These are phyloP conservation scores for Melanaphis sacchari DNA, from an alignment of 1,140 invertebrate genomes.

Conservation along the genomic window DNA sequence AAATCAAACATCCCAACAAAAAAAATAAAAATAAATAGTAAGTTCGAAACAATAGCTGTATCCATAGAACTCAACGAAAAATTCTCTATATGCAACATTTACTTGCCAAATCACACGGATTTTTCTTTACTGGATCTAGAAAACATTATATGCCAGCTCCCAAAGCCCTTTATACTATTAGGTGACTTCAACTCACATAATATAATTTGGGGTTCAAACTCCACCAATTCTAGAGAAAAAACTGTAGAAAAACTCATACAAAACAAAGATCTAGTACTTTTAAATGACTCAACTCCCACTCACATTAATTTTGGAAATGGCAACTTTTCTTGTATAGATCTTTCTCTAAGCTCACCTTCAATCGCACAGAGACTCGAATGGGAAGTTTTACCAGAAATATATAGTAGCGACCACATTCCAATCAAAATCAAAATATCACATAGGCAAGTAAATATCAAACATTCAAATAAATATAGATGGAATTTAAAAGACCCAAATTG, in stretches of 20 bases:
- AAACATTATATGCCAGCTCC: slow-evolving; percentile 29
- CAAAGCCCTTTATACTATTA: not conserved
- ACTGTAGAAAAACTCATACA: not conserved
- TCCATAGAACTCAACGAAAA: not conserved
- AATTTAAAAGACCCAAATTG: not conserved
- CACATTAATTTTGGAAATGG: not conserved
- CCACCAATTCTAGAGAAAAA: not conserved
- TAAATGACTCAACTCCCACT: not conserved
- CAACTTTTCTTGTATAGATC: not conserved
- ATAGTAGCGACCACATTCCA: slow-evolving; percentile 29
- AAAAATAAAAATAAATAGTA: not conserved
- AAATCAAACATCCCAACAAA: not conserved
- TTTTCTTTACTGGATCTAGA: slow-evolving; percentile 35
- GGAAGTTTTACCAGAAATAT: not conserved
- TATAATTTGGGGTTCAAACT: not conserved
- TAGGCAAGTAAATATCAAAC: not conserved
- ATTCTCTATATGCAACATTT: slow-evolving; percentile 59
- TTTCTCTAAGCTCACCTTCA: not conserved
- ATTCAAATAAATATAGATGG: not conserved
- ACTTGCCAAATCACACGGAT: slow-evolving; percentile 40
- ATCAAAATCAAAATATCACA: not conserved
- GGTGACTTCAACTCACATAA: slow-evolving; percentile 12
- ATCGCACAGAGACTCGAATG: not conserved
- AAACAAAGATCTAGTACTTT: not conserved
- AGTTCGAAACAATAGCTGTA: not conserved